A percentile compares a stretch with the other conserved stretches of the same genome.
These are phyloP conservation scores for Amphipyra berbera DNA, from an alignment of 2,888 invertebrate species.

Conservation along the genomic window DNA sequence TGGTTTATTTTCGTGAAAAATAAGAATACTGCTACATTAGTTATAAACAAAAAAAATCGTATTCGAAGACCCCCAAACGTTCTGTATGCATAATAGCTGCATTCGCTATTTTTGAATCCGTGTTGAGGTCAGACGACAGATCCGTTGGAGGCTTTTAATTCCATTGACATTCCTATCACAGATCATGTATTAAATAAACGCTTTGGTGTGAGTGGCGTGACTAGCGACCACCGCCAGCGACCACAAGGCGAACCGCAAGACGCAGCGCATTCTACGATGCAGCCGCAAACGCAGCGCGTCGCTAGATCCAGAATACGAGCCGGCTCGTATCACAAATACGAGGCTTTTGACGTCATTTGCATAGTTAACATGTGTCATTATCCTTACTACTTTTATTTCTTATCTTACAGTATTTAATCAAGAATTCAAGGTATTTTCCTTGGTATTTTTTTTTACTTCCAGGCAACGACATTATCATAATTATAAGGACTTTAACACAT, in stretches of 20 bases:
- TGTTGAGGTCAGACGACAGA: conserved; percentile 30
- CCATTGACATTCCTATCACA: conserved; percentile 45
- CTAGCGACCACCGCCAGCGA: conserved; percentile 40
- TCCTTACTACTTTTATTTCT: conserved; percentile 13
- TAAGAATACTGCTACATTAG: no score
- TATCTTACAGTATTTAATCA: background rate
- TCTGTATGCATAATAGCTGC: background rate
- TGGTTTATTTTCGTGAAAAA: no score
- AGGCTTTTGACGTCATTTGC: conserved; percentile 41
- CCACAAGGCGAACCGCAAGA: conserved; percentile 76
- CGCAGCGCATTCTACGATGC: conserved; percentile 57
- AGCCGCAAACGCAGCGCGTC: conserved; percentile 55
- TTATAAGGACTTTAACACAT: no score
- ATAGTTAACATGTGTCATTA: conserved; percentile 34
- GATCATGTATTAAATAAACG: conserved; percentile 42
- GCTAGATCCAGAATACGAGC: conserved; percentile 52
- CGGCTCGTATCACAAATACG: conserved; percentile 26
- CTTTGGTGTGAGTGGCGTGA: conserved; percentile 38
- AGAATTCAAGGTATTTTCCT: no score
- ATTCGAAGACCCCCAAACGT: background rate
- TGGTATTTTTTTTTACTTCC: no score
- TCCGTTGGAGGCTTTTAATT: conserved; percentile 35
- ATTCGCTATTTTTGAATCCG: conserved; percentile 9
- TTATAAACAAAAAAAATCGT: background rate
- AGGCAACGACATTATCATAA: no score